Percentiles rank a stretch among this genome's conserved stretches.
These are phyloP conservation scores for Machimus atricapillus DNA, from an alignment of 2,888 invertebrate genomes.

Conservation along the genomic window DNA sequence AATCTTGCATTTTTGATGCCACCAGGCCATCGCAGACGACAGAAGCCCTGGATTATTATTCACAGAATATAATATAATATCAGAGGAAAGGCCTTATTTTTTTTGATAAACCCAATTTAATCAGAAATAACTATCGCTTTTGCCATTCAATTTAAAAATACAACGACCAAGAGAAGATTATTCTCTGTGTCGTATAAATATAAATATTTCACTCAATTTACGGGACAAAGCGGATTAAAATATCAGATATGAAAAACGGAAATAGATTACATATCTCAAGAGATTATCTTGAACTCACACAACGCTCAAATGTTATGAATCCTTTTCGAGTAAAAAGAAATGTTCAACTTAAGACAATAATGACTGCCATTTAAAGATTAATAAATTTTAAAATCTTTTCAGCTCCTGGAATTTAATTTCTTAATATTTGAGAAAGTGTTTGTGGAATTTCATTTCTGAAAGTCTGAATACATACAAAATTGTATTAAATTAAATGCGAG, in stretches of 20 bases:
- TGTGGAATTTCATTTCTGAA: background rate
- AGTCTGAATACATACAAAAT: background rate
- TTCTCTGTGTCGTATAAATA: background rate
- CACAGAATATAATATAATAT: background rate
- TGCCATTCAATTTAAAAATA: background rate
- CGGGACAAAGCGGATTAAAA: background rate
- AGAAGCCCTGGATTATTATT: background rate
- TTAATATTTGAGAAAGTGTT: background rate
- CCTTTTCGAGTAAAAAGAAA: background rate
- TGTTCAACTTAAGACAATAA: background rate
- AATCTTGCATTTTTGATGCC: background rate
- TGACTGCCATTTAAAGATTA: background rate
- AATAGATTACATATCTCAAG: background rate
- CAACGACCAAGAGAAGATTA: background rate
- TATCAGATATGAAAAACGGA: background rate
- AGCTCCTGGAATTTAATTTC: background rate
- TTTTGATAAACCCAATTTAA: background rate
- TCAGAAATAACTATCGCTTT: background rate
- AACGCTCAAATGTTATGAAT: background rate
- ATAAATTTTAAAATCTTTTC: background rate
- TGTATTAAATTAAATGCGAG: no score
- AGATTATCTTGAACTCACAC: background rate
- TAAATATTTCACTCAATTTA: background rate
- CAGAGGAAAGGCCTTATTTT: background rate
- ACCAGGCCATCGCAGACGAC: background rate